Base-by-base conservation (phyloP, 2,888 invertebrate genomes). In the Lobophora halterata region DNA sequence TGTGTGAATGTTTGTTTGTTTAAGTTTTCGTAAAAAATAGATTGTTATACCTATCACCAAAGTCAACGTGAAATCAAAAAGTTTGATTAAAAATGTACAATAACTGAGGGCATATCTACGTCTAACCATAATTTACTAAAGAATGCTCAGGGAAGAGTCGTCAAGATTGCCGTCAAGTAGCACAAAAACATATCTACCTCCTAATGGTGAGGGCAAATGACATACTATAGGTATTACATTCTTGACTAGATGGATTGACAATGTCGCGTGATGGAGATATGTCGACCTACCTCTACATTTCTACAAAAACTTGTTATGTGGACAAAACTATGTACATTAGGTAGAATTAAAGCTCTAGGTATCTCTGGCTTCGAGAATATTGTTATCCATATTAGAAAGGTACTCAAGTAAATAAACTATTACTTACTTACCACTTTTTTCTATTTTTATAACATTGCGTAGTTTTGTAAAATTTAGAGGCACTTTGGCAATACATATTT, bases 201-300 rank as follows among this genome's bases (percentile, higher is more conserved):
- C 40, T 46, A 44, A 29, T 34, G 38, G 40, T 35, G 21, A 23
- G 37, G 35, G 31, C 49, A 55, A 58, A 58, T 55, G 49, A 52
- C 46, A 39, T n/a, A n/a, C n/a, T n/a, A n/a, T n/a, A n/a, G n/a
- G n/a, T n/a, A n/a, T 33, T 33, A 46, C 55, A 58, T 58, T 58
- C 54, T 44, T 53, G 32, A 42, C n/a, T n/a, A n/a, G 47, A 46
- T 54, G 49, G 31, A 30, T 44, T 45, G 27, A 25, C 27, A 24
- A 36, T 29, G 46, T 38, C 20, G 29, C 37, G 25, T 19, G 43
- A 34, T 31, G 18, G 21, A 38, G 5, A 34, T 41, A 38, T 29
- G 34, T 33, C 27, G 26, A 49, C 34, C n/a, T n/a, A n/a, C n/a
- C n/a, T n/a, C n/a, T n/a, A n/a, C n/a, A n/a, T n/a, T n/a, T n/a